Evolutionary conservation across 2,797 vertebrate genomes (phyloP).

Genomic region (Tenualosa thibaudeaui): DNA sequence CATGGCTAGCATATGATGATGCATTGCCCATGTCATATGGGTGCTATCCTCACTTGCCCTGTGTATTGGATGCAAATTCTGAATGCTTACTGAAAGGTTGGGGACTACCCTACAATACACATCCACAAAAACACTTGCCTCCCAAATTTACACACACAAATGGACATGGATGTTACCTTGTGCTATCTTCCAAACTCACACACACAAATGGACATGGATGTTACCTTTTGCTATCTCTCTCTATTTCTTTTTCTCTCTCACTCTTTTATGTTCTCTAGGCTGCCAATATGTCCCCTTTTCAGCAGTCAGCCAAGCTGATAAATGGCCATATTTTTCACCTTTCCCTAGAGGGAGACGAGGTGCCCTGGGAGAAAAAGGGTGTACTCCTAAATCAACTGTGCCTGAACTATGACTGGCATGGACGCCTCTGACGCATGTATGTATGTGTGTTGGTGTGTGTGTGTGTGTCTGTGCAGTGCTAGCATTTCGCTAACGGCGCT

Average conservation of each 20-base stretch:
- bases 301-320: conserved; percentile 49
- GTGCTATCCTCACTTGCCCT: conserved; percentile 1
- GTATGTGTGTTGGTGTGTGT: conserved; percentile 5
- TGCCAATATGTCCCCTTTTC: conserved; percentile 61
- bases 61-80: neutral
- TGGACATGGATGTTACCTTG: neutral
- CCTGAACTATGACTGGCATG: neutral
- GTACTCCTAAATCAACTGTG: neutral
- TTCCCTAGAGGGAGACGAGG: neutral
- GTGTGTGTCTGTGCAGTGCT: neutral
- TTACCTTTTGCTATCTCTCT: neutral
- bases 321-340: conserved; percentile 45
- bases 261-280: conserved; percentile 39
- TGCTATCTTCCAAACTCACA: neutral
- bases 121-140: neutral
- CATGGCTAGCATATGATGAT: conserved; percentile 11
- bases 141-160: neutral
- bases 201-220: neutral
- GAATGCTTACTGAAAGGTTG: neutral
- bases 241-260: conserved; percentile 29
- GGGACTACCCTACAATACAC: neutral
- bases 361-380: neutral
- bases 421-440: neutral
- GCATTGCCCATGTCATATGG: neutral
- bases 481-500: neutral